Evolutionary conservation across 2,888 invertebrate genomes (phyloP).

Genomic region (Tetropium fuscum): DNA sequence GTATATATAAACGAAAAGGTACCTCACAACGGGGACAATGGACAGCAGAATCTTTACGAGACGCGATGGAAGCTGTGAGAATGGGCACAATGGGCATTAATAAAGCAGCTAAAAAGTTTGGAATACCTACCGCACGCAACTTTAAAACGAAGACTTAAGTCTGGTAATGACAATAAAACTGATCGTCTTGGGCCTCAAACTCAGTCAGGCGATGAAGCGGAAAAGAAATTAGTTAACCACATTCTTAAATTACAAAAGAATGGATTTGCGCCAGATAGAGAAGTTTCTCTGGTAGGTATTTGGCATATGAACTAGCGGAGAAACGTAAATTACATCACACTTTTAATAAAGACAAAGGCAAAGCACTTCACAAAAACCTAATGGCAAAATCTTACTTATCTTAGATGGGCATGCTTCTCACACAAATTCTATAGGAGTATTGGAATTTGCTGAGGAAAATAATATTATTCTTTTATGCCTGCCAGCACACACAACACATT

Average conservation of each 20-base stretch:
- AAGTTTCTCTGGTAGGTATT: neutral
- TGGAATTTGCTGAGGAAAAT: no score
- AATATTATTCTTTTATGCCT: no score
- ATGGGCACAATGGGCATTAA: neutral
- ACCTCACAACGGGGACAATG: neutral
- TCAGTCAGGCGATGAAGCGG: neutral
- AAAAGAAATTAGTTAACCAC: neutral
- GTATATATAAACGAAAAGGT: neutral
- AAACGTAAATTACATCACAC: neutral
- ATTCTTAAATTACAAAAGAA: neutral
- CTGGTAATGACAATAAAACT: neutral
- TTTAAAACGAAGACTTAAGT: neutral
- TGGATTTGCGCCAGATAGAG: neutral
- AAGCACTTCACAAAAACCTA: no score
- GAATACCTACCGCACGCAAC: neutral
- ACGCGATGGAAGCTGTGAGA: neutral
- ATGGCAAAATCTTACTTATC: no score
- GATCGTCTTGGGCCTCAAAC: neutral
- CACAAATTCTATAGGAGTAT: no score
- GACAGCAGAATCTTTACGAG: neutral
- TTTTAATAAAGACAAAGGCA: neutral
- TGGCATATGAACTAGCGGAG: neutral
- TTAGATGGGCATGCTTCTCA: no score
- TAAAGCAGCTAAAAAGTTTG: neutral
- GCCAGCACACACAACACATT: no score